Percentiles rank a stretch among this genome's conserved stretches.
These are phyloP conservation scores for Diacarnus erythraeanus DNA, from an alignment of 37 sponge, comb jelly and placozoan species.

Conservation along the genomic window DNA sequence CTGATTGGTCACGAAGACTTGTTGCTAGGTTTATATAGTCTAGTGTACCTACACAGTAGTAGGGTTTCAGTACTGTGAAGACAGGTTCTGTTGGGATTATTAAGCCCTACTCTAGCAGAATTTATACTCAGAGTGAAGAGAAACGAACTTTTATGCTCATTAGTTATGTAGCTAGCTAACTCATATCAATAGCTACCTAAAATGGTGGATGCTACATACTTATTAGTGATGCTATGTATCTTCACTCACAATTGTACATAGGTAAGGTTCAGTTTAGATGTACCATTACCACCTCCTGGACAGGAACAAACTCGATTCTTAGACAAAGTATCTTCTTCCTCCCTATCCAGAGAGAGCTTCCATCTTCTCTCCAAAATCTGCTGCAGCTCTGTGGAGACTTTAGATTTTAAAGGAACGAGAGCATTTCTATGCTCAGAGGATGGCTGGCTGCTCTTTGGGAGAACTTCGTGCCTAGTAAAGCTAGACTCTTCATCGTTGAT, in stretches of 20 bases:
- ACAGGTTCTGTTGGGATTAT: too few species aligned
- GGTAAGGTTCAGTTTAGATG: not conserved
- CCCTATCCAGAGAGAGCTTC: not conserved
- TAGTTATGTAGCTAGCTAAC: too few species aligned
- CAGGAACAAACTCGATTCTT: slow-evolving; percentile 2
- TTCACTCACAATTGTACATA: not conserved
- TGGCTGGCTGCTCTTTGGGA: not conserved
- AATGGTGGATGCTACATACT: too few species aligned
- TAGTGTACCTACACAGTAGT: too few species aligned
- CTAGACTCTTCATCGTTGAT: not conserved
- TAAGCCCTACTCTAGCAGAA: too few species aligned
- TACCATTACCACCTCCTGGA: not conserved
- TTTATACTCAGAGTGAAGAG: too few species aligned
- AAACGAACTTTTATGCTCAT: too few species aligned
- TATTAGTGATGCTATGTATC: too few species aligned
- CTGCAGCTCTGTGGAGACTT: not conserved
- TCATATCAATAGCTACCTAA: too few species aligned
- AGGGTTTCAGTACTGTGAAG: too few species aligned
- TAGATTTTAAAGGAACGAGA: not conserved
- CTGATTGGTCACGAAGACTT: too few species aligned
- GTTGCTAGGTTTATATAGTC: too few species aligned
- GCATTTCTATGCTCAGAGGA: not conserved
- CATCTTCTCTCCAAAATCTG: not conserved
- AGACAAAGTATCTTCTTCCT: not conserved
- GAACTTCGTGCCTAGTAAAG: not conserved